These are phyloP conservation scores for Eubasilissa splendida DNA, from an alignment of 2,888 invertebrate genomes.

Conservation along the genomic window DNA sequence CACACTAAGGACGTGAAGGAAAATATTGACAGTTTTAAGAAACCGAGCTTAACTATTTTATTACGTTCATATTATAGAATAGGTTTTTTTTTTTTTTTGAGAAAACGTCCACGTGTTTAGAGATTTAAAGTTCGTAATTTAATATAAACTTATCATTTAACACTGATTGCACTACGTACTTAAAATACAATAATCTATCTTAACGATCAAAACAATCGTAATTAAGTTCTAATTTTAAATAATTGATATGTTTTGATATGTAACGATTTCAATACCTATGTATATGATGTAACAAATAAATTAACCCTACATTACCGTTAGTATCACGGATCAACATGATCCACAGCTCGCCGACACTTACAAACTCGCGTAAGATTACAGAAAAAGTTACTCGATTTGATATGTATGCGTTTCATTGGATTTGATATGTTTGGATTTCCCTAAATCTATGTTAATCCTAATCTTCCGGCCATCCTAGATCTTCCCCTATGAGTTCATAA, in stretches of 20 bases:
- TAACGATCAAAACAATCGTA: conserved; percentile 38
- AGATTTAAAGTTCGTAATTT: too few species aligned
- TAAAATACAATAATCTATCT: conserved; percentile 7
- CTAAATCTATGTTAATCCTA: conserved; percentile 62
- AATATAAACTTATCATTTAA: too few species aligned
- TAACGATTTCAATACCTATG: conserved; percentile 42
- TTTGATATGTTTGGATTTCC: conserved; percentile 56
- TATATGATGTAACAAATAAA: conserved; percentile 35
- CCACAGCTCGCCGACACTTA: conserved; percentile 51
- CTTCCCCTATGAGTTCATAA: conserved; percentile 93
- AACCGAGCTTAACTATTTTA: too few species aligned
- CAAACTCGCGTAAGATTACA: conserved; percentile 31
- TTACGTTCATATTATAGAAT: too few species aligned
- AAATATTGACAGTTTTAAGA: neutral
- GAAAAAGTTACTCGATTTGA: conserved; percentile 40
- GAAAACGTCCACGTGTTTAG: too few species aligned
- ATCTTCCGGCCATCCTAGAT: conserved; percentile 95
- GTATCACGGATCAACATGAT: conserved; percentile 59
- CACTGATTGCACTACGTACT: too few species aligned
- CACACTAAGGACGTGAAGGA: neutral
- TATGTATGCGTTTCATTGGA: conserved; percentile 56
- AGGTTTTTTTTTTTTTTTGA: too few species aligned
- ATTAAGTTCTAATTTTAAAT: conserved; percentile 19
- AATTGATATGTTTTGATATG: conserved; percentile 52
- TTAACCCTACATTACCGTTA: conserved; percentile 44